Conservation (phyloP, 2,797 vertebrate genomes). For the Pseudochirops corinnae region DNA sequence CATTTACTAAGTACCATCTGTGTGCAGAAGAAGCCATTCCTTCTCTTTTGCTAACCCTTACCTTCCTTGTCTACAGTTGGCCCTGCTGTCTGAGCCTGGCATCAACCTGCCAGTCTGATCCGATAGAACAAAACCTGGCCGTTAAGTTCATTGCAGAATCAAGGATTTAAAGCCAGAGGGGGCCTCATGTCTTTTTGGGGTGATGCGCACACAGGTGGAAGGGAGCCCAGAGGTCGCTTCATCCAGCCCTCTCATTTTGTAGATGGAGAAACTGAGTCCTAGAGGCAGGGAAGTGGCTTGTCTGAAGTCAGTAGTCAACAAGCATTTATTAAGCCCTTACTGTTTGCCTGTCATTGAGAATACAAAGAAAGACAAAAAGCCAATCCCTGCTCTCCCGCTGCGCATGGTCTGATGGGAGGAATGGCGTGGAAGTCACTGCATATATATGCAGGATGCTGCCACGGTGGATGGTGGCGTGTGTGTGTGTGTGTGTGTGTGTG, state of each 20-base stretch:
- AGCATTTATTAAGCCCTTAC: neutral
- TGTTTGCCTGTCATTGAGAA: neutral
- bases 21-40: neutral
- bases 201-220: neutral
- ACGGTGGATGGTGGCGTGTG: too few relatives aligned
- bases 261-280: neutral
- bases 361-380: neutral
- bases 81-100: neutral
- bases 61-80: neutral
- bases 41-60: neutral
- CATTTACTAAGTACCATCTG: neutral
- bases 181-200: neutral
- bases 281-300: neutral
- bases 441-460: too few relatives aligned
- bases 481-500: too few relatives aligned
- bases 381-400: neutral
- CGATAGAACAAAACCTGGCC: neutral
- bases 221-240: neutral
- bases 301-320: neutral
- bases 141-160: neutral
- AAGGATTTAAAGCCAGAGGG: neutral
- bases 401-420: neutral
- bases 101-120: neutral
- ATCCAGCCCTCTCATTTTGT: neutral
- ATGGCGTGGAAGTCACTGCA: neutral